These are phyloP conservation scores for Lucifuga dentata DNA, from an alignment of 2,113 vertebrate genomes.

Conservation along the genomic window DNA sequence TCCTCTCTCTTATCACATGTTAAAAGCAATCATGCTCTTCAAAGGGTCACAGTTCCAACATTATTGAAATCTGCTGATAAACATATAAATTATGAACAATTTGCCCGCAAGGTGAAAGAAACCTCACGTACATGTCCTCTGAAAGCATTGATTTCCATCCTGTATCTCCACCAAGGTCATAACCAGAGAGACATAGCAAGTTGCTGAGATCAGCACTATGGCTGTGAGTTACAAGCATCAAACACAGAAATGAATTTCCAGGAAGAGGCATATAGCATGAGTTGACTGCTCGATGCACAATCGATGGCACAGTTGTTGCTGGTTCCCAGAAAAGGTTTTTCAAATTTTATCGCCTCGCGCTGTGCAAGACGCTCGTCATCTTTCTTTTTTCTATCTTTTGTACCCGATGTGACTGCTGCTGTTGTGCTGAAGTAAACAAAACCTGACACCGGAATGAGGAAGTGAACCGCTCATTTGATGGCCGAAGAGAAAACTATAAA, in stretches of 20 bases:
- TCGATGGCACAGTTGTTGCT: slow-evolving; percentile 68
- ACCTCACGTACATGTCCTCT: slow-evolving; percentile 23
- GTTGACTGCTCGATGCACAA: slow-evolving; percentile 47
- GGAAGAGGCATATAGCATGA: slow-evolving; percentile 42
- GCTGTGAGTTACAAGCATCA: slow-evolving; percentile 75
- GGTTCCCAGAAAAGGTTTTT: slow-evolving; percentile 68
- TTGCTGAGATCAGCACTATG: slow-evolving; percentile 73
- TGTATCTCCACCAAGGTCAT: slow-evolving; percentile 68
- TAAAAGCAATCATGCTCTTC: neutral
- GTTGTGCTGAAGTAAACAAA: slow-evolving; percentile 36
- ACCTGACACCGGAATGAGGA: slow-evolving; percentile 3
- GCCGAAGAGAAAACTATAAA: slow-evolving; percentile 7
- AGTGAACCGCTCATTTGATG: slow-evolving; percentile 2
- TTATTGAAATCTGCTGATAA: slow-evolving; percentile 30
- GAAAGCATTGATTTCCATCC: slow-evolving; percentile 66
- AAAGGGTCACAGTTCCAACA: slow-evolving; percentile 6
- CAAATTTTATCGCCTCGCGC: slow-evolving; percentile 62
- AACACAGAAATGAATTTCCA: slow-evolving; percentile 75
- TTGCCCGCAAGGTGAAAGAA: slow-evolving; percentile 33
- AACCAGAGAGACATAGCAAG: slow-evolving; percentile 45
- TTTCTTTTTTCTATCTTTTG: slow-evolving; percentile 47
- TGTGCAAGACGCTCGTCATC: slow-evolving; percentile 40
- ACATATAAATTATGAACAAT: slow-evolving; percentile 51
- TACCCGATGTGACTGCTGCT: neutral
- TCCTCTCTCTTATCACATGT: neutral